Evolutionary conservation across 1,140 invertebrate genomes (phyloP), one percentile per base, ranked within the genome.

Genomic region (Trichonephila clavata): DNA sequence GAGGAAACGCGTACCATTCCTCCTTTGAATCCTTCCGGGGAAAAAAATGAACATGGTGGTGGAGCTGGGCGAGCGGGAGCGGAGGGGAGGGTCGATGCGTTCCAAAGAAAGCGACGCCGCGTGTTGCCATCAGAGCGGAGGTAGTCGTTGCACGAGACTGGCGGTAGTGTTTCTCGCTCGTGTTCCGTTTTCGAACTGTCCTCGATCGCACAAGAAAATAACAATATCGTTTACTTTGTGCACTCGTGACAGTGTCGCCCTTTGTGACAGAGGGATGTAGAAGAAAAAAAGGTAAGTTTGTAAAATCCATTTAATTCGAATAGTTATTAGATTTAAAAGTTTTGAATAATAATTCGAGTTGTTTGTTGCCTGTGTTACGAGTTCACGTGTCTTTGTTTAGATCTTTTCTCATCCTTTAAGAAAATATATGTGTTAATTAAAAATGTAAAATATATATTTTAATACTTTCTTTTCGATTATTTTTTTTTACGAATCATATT

Each of bases 51-150:
- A 27, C 5, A 32, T 32, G 24, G 71, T 18, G 7, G 27, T 13
- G 27, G 71, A 24, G 27, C 2, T 14, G 57, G 43, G 13, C 18
- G 84, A 24, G 24, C 21, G 63, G n/a, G 24, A 14, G 14, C 24
- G 27, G 68, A 14, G 27, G 24, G 24, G 84, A 13, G n/a, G 24
- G 59, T 27, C 24, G 21, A 24, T 8, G 27, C 43, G 84, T 63
- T 27, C 24, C 20, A 20, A 86, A 86, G 84, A 63, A 86, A 86
- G 60, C 84, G 84, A 86, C 84, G 84, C 84, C 84, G 84, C 84
- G 84, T 86, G 84, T 60, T 86, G 71, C 71, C 71, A 77, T 7
- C 71, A 86, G 60, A 86, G 84, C 59, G 60, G 59, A 63, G 84
- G 84, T 86, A 65, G 84, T 60, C 84, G 57, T 39, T 60, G 84